Percentiles rank a stretch among this genome's conserved stretches.
These are phyloP conservation scores for Polydrusus pterygomalis DNA, from an alignment of 2,888 invertebrate species.

Conservation along the genomic window DNA sequence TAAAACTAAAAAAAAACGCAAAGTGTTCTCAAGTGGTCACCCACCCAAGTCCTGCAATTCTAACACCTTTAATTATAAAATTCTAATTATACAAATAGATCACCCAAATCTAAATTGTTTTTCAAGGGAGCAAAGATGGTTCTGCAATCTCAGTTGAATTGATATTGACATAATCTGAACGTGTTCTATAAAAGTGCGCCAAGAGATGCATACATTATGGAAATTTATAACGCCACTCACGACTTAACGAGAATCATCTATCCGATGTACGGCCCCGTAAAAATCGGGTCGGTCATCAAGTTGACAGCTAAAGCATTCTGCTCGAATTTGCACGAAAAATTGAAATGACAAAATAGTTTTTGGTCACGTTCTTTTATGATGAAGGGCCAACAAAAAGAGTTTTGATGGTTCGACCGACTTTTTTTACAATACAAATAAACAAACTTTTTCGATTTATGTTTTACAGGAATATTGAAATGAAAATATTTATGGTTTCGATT, in stretches of 20 bases:
- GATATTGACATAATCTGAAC: constrained; percentile 38
- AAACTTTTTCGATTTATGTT: not conserved
- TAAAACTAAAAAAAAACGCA: too few relatives aligned
- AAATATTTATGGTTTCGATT: not conserved
- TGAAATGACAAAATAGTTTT: constrained; percentile 47
- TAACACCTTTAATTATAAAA: too few relatives aligned
- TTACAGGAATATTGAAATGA: not conserved
- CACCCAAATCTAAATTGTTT: constrained; percentile 13
- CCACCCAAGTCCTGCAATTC: too few relatives aligned
- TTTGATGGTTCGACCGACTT: constrained; percentile 5
- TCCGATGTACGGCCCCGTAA: constrained; percentile 41
- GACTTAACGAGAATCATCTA: constrained; percentile 47
- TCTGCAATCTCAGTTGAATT: constrained; percentile 18
- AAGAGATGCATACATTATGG: constrained; percentile 51
- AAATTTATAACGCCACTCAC: constrained; percentile 43
- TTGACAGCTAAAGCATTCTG: constrained; percentile 34
- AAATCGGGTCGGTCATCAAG: constrained; percentile 47
- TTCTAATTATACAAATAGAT: not conserved
- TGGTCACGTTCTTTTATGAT: constrained; percentile 36
- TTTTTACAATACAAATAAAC: not conserved
- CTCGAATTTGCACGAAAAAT: constrained; percentile 43
- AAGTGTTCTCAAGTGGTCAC: too few relatives aligned
- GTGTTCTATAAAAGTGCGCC: constrained; percentile 35
- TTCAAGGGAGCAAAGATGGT: not conserved
- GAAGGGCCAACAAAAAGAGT: constrained; percentile 5